Evolutionary conservation across 1,140 invertebrate genomes (phyloP).

Genomic region (Monochamus saltuarius): DNA sequence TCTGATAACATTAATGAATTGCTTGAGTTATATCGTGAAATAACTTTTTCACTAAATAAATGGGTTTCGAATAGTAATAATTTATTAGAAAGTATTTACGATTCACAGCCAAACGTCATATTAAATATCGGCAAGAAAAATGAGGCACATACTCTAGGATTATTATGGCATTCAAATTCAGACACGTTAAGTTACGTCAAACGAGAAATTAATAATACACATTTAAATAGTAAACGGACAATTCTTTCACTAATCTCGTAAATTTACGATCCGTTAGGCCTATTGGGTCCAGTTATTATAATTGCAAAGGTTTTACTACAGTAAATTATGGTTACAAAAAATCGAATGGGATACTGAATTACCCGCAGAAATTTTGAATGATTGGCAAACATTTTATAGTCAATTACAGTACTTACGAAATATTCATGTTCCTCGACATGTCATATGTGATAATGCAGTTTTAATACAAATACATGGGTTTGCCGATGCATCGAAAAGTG

Average conservation of each 20-base stretch:
- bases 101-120: slow-evolving; percentile 2
- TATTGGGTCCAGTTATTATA: not conserved
- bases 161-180: too few relatives aligned
- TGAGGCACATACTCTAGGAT: too few relatives aligned
- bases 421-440: slow-evolving; percentile 4
- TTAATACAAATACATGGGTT: slow-evolving; percentile 22
- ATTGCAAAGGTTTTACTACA: not conserved
- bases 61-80: slow-evolving; percentile 2
- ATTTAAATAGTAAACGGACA: slow-evolving; percentile 1
- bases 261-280: slow-evolving; percentile 4
- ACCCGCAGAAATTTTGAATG: not conserved
- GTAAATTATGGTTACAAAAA: slow-evolving; percentile 1
- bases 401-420: slow-evolving; percentile 6
- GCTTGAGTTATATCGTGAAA: not conserved
- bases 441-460: slow-evolving; percentile 5
- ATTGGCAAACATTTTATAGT: not conserved
- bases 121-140: not conserved
- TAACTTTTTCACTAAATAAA: not conserved
- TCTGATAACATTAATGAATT: slow-evolving; percentile 30
- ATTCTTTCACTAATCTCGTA: not conserved
- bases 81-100: slow-evolving; percentile 2
- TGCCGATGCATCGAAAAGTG: slow-evolving; percentile 18
- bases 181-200: too few relatives aligned
- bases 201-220: too few relatives aligned
- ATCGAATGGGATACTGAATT: slow-evolving; percentile 1